A percentile compares a stretch with the other conserved stretches of the same genome.
These are phyloP conservation scores for Pituophis catenifer DNA, from an alignment of 2,113 vertebrate species.

Conservation along the genomic window DNA sequence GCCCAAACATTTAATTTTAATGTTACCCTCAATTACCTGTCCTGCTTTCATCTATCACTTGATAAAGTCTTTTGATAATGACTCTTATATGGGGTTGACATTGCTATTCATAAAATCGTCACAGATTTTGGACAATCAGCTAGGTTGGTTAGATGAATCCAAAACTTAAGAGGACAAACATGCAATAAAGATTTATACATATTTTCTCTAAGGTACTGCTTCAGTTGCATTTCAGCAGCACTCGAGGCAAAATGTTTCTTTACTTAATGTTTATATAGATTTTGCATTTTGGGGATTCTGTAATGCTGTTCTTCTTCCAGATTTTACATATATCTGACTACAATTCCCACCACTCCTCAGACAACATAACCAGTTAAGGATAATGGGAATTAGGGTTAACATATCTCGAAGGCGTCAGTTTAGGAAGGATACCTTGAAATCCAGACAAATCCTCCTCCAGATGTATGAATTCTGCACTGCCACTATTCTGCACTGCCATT, in stretches of 20 bases:
- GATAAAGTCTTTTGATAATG: neutral
- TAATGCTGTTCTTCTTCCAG: neutral
- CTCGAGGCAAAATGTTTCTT: neutral
- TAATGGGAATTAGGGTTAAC: neutral
- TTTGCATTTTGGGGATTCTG: neutral
- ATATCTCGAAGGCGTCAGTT: neutral
- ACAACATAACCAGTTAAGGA: neutral
- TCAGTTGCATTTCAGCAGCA: neutral
- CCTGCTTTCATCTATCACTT: neutral
- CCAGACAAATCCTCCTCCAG: neutral
- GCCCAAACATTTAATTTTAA: neutral
- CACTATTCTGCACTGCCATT: neutral
- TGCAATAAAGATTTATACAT: neutral
- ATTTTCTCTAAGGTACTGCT: neutral
- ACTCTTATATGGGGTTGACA: neutral
- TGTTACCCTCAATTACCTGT: neutral
- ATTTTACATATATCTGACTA: neutral
- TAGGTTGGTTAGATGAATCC: neutral
- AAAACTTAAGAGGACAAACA: neutral
- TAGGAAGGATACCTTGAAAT: neutral
- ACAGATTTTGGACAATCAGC: neutral
- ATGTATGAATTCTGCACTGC: neutral
- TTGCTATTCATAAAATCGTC: neutral
- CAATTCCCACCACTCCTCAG: neutral
- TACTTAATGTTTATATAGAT: neutral